These are phyloP conservation scores for Lobophora halterata DNA, from an alignment of 2,888 invertebrate genomes.

Conservation along the genomic window DNA sequence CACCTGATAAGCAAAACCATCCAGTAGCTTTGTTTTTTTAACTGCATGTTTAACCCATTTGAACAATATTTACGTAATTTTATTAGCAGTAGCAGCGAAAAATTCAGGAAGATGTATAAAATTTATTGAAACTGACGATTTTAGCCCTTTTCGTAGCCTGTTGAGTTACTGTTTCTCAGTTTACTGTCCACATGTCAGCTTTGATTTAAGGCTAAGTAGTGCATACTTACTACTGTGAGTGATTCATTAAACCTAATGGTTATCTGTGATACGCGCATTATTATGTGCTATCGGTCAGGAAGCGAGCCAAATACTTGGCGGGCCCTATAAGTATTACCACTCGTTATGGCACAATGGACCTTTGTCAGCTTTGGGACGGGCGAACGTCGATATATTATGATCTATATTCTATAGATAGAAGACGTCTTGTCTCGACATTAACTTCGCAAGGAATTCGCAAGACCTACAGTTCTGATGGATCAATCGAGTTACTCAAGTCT, in stretches of 20 bases:
- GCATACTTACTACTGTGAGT: neutral
- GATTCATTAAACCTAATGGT: slow-evolving; percentile 7
- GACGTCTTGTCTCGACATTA: slow-evolving; percentile 9
- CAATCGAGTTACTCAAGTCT: slow-evolving; percentile 4
- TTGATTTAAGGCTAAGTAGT: neutral
- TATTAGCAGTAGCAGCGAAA: too few relatives aligned
- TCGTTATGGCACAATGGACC: slow-evolving; percentile 46
- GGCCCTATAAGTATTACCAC: slow-evolving; percentile 30
- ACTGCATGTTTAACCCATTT: too few relatives aligned
- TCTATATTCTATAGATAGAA: slow-evolving; percentile 1
- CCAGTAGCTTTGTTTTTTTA: too few relatives aligned
- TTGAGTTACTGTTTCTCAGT: slow-evolving; percentile 6
- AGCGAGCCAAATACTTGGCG: slow-evolving; percentile 22
- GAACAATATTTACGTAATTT: too few relatives aligned
- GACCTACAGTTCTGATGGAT: too few relatives aligned
- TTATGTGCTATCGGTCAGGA: slow-evolving; percentile 18
- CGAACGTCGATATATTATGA: slow-evolving; percentile 14
- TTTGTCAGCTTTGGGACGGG: slow-evolving; percentile 32
- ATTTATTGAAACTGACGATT: too few relatives aligned
- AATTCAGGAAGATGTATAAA: too few relatives aligned
- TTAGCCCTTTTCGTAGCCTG: too few relatives aligned
- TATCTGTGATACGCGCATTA: slow-evolving; percentile 8
- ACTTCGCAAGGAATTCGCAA: too few relatives aligned
- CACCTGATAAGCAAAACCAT: too few relatives aligned
- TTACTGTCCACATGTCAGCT: too few relatives aligned